Evolutionary conservation across 1,140 invertebrate species (phyloP).

Genomic region (Drosophila pallidifrons): DNA sequence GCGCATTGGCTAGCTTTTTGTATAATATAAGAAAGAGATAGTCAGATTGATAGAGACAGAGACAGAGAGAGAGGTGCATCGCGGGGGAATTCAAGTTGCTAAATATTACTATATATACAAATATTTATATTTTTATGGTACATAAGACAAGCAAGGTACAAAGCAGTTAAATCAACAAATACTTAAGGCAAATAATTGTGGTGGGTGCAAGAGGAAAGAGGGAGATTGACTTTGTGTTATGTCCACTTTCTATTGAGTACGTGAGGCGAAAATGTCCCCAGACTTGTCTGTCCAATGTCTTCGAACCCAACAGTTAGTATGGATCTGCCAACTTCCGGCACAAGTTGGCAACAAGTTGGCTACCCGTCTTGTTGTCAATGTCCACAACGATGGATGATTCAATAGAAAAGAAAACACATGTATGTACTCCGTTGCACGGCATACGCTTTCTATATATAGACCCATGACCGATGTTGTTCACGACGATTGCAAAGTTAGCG

Average conservation of each 20-base stretch:
- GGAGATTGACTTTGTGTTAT: background rate
- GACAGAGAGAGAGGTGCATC: conserved; percentile 1
- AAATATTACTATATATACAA: conserved; percentile 20
- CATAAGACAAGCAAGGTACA: background rate
- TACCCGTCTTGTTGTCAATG: conserved; percentile 9
- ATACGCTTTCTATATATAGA: conserved; percentile 66
- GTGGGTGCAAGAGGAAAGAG: background rate
- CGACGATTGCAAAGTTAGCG: conserved; percentile 30
- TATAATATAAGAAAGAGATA: conserved; percentile 22
- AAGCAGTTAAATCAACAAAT: conserved; percentile 16
- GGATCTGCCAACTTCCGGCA: conserved; percentile 70
- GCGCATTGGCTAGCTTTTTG: conserved; percentile 68
- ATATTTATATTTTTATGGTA: background rate
- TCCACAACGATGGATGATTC: conserved; percentile 49
- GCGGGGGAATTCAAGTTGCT: conserved; percentile 25
- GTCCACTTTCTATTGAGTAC: conserved; percentile 43
- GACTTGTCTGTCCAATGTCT: conserved; percentile 15
- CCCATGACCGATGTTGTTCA: conserved; percentile 59
- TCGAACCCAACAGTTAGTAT: conserved; percentile 13
- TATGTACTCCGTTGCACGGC: conserved; percentile 31
- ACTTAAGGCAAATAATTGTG: conserved; percentile 4
- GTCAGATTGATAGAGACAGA: conserved; percentile 19
- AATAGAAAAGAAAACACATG: conserved; percentile 21
- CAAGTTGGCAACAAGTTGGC: conserved; percentile 6
- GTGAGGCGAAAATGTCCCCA: conserved; percentile 24